Evolutionary conservation across 2,888 invertebrate species (phyloP), one percentile per base, ranked within the genome.

Genomic region (Callyntrura guangdongensis): DNA sequence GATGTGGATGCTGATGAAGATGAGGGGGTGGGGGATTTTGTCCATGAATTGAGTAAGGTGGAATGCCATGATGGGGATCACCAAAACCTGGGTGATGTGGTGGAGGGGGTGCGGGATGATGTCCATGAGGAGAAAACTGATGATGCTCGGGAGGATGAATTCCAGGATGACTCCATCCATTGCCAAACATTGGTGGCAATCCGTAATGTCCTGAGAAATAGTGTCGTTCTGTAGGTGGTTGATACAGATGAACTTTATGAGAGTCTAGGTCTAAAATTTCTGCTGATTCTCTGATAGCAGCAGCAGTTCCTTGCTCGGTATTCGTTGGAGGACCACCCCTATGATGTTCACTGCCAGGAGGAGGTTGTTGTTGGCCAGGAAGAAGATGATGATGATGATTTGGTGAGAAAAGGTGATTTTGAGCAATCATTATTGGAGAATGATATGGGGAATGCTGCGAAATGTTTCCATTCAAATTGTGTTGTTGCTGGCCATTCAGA

Each of bases 221-320:
- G 77, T 87, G 91, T 49, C 92, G 59, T 6, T 90, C 89, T 22
- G 86, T 22, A 22, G 86, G 89, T 20, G 92, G 96, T 94, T 96
- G 96, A 89, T 96, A 96, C 93, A 96, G 96, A 94, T 97, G 97
- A 0, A 98, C 98, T 95, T 98, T 98, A 94, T 98, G 98, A 0
- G 98, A 98, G 95, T 98, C 98, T 91, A 98, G 95, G 95, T 98
- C 98, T 86, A 98, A 96, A 93, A 98, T 97, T 94, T 98, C 98
- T 14, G 97, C 97, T 90, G 97, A 96, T 94, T 97, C 97, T 36
- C 93, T 90, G 17, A 91, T 89, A 6, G 92, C 93, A 36, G 92
- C 88, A 20, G 88, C 91, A n/a, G 92, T 92, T 20, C 90, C 85
- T 90, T 94, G 92, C 27, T 91, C 89, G 27, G 91, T 93, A 69